Conservation (phyloP, 2,888 invertebrate species). For the Xylophagus ater region DNA sequence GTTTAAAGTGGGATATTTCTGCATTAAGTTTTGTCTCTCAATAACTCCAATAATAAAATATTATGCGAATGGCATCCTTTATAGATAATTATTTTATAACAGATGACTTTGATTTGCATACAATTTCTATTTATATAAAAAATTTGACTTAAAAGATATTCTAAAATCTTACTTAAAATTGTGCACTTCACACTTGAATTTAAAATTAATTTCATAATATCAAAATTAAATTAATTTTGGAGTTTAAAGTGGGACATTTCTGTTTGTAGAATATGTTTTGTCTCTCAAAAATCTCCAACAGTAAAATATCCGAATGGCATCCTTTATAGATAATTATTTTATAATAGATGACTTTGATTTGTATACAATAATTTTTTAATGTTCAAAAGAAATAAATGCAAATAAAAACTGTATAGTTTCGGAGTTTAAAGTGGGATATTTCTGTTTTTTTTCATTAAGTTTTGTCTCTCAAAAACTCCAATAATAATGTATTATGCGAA, state of each 20-base stretch:
- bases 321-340: conserved; percentile 12
- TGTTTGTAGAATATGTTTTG: conserved; percentile 2
- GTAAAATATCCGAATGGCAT: conserved; percentile 11
- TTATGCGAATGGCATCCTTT: conserved; percentile 17
- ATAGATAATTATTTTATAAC: conserved; percentile 16
- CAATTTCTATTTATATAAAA: too few species aligned
- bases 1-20: conserved; percentile 20
- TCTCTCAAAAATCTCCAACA: conserved; percentile 15
- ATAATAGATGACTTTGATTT: conserved; percentile 13
- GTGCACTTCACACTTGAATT: too few species aligned
- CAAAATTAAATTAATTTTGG: neutral
- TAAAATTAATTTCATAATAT: too few species aligned
- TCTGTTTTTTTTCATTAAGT: neutral
- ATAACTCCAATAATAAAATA: conserved; percentile 17
- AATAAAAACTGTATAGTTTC: conserved; percentile 5
- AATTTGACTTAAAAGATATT: too few species aligned
- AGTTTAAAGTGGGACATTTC: conserved; percentile 12
- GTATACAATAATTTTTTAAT: conserved; percentile 9
- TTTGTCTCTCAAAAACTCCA: conserved; percentile 11
- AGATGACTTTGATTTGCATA: conserved; percentile 21
- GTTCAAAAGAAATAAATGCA: too few species aligned
- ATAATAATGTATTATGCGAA: conserved; percentile 6
- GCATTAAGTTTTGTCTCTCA: conserved; percentile 19
- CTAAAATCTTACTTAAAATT: too few species aligned
- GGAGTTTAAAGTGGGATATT: conserved; percentile 7